Percentiles rank a stretch among this genome's conserved stretches.
Conservation (phyloP, 2,888 invertebrate species). For the Crossocerus cetratus region DNA sequence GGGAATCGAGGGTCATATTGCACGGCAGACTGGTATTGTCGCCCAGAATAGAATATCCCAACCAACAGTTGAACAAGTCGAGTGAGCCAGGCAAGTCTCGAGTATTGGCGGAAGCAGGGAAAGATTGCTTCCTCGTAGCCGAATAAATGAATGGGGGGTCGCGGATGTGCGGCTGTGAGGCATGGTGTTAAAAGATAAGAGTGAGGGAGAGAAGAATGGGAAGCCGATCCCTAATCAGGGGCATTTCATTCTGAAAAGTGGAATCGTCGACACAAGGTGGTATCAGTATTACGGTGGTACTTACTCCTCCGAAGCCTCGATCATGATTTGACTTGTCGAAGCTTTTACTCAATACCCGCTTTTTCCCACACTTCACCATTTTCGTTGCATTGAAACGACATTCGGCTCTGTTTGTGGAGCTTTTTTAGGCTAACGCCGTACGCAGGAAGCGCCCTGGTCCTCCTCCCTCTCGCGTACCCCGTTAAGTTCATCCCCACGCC, state of each 20-base stretch:
- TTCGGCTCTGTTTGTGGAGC: constrained; percentile 65
- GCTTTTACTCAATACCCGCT: constrained; percentile 90
- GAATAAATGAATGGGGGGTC: no score
- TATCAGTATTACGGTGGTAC: constrained; percentile 72
- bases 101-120: constrained; percentile 11
- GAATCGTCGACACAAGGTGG: constrained; percentile 34
- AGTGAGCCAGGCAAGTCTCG: constrained; percentile 13
- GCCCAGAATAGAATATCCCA: no score
- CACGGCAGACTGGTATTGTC: no score
- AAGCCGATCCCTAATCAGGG: constrained; percentile 24
- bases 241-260: constrained; percentile 34
- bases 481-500: constrained; percentile 63
- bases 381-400: constrained; percentile 83
- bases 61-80: background rate
- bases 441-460: constrained; percentile 70
- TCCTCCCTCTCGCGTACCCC: constrained; percentile 58
- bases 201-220: constrained; percentile 9
- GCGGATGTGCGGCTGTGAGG: constrained; percentile 28
- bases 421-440: constrained; percentile 70
- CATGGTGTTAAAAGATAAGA: constrained; percentile 17
- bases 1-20: no score
- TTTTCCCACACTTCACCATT: constrained; percentile 90
- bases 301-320: constrained; percentile 95
- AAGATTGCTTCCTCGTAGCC: background rate
- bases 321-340: constrained; percentile 92